phyloP scores from a whole-genome alignment of 2,888 invertebrate genomes.

The Drosophila hamatofila region DNA sequence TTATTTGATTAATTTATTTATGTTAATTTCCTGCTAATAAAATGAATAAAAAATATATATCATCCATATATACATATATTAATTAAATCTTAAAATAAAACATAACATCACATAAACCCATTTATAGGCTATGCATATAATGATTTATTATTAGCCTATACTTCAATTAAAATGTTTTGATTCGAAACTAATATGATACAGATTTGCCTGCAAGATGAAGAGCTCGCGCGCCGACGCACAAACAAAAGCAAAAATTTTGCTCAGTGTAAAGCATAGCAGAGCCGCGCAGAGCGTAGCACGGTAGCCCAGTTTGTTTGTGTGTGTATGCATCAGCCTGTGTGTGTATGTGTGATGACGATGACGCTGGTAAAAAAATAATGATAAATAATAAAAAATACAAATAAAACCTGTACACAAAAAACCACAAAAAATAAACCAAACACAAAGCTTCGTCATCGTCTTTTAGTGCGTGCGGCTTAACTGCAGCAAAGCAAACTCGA shows the following conservation, averaged over 20 bases:
- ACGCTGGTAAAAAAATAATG: slow-evolving; percentile 77
- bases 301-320: slow-evolving; percentile 73
- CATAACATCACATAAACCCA: not conserved
- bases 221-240: slow-evolving; percentile 44
- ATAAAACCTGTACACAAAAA: slow-evolving; percentile 78
- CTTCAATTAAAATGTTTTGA: slow-evolving; percentile 32
- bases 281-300: slow-evolving; percentile 80
- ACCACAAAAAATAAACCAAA: slow-evolving; percentile 67
- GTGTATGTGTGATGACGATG: slow-evolving; percentile 64
- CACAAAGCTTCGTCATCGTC: slow-evolving; percentile 65
- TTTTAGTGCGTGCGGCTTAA: slow-evolving; percentile 79
- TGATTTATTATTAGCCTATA: not conserved
- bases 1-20: too few relatives aligned
- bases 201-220: slow-evolving; percentile 15
- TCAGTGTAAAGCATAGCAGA: slow-evolving; percentile 55
- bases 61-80: too few relatives aligned
- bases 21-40: too few relatives aligned
- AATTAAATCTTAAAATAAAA: not conserved
- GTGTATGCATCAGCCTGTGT: slow-evolving; percentile 16
- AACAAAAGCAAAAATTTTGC: slow-evolving; percentile 47
- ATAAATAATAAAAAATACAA: slow-evolving; percentile 74
- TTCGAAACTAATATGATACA: slow-evolving; percentile 38
- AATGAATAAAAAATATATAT: too few relatives aligned
- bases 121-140: not conserved
- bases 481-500: slow-evolving; percentile 72